Conservation (phyloP, 2,888 invertebrate genomes). For the Tuta absoluta region DNA sequence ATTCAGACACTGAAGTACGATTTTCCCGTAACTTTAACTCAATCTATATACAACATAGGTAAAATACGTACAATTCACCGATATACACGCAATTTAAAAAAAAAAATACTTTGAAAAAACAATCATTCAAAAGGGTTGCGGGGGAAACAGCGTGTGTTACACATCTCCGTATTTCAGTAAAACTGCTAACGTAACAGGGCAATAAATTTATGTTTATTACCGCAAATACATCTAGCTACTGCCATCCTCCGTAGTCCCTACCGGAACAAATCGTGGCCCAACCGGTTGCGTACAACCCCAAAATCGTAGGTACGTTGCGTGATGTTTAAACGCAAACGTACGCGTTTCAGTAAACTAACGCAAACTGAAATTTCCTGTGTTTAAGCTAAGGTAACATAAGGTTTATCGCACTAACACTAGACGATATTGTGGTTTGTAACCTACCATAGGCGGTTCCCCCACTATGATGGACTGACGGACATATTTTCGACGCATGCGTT, state of each 20-base stretch:
- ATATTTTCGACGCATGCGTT: no score
- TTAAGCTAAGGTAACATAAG: no score
- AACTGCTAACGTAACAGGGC: constrained; percentile 76
- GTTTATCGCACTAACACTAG: no score
- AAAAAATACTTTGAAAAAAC: no score
- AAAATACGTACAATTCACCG: no score
- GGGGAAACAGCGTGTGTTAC: constrained; percentile 60
- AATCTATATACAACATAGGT: no score
- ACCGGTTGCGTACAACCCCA: constrained; percentile 58
- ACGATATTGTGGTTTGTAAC: no score
- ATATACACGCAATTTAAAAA: no score
- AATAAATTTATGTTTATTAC: constrained; percentile 80
- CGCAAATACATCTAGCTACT: constrained; percentile 68
- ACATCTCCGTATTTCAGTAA: constrained; percentile 75
- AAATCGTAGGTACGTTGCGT: constrained; percentile 54
- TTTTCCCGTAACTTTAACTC: no score
- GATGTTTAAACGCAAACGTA: constrained; percentile 65
- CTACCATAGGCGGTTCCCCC: no score
- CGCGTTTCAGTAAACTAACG: constrained; percentile 61
- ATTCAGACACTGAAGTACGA: no score
- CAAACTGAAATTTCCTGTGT: constrained; percentile 33
- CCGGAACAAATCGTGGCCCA: constrained; percentile 69
- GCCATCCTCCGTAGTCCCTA: constrained; percentile 65
- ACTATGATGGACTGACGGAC: no score
- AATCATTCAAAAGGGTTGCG: constrained; percentile 22